Percentiles rank a stretch among this genome's conserved stretches.
Conservation (phyloP, 2,113 vertebrate genomes). For the Trochalopteron elliotii region DNA sequence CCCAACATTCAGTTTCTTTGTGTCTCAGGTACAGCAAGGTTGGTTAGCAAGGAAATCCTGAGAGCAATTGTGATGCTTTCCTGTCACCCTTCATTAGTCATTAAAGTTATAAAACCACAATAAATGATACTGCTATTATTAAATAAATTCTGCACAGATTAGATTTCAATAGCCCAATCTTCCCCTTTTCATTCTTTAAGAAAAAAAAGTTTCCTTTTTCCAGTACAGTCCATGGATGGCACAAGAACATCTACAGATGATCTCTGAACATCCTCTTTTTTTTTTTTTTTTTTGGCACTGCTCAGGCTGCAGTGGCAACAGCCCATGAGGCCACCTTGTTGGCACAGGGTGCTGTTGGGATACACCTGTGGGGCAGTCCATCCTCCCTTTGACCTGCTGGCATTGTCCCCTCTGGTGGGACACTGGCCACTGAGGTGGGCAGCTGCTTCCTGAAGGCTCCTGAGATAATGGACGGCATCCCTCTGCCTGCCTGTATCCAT, state of each 20-base stretch:
- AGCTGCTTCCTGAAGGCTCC: not conserved
- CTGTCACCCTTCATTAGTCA: not conserved
- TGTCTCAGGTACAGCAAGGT: not conserved
- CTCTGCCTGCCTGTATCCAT: not conserved
- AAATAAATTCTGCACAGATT: conserved; percentile 3
- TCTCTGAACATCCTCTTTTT: not conserved
- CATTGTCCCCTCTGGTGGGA: not conserved
- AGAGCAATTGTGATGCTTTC: not conserved
- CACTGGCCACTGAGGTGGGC: not conserved
- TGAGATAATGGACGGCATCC: not conserved
- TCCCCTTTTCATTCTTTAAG: not conserved
- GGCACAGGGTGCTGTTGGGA: accelerated
- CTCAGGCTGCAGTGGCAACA: not conserved
- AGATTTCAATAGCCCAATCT: conserved; percentile 7
- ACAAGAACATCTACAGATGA: not conserved
- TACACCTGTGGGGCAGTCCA: not conserved
- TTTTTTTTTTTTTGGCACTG: too few relatives aligned
- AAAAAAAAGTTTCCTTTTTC: conserved; percentile 7
- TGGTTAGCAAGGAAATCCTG: not conserved
- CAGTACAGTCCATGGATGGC: accelerated
- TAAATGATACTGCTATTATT: not conserved
- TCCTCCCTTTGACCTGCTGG: accelerated
- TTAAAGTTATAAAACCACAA: not conserved
- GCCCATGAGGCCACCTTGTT: accelerated
- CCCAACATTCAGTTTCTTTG: not conserved